Base-by-base conservation (phyloP, 2,797 vertebrate species). In the Leuciscus waleckii region DNA sequence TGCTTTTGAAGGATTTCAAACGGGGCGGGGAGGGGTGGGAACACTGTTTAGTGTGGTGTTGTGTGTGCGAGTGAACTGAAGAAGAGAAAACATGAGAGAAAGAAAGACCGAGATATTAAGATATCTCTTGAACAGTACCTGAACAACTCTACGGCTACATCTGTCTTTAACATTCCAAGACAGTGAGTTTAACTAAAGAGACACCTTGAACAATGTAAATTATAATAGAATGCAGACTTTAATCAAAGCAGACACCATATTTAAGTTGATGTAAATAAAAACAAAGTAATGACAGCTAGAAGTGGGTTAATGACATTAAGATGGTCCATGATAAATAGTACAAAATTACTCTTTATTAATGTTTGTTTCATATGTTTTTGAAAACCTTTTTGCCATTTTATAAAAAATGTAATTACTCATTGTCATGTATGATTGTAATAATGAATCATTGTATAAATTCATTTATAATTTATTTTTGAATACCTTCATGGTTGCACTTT, bases 1-100 rank as follows among this genome's bases (percentile, higher is more conserved):
- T 95, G 94, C 93, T 93, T 90, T 92, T 90, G 84, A 91, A 82
- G 89, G 93, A 93, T 91, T 93, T 92, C 91, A 93, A 92, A 95
- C 92, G 92, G 89, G 89, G 93, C 88, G 93, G 67, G 76, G 51
- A 74, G 70, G 82, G 80, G 65, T 92, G 85, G 65, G 68, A 65
- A 71, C 58, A 63, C 17, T 76, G 19, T 81, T 79, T 85, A 32
- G 39, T 41, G 91, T 92, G 92, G 91, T 90, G 86, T 87, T 74
- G 89, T 88, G 81, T 84, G 87, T 87, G 75, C 26, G 81, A 39
- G 87, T 88, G 51, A 91, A 73, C 73, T 35, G 63, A 49, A 17
- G 8, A 73, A 21, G 37, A 73, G 26, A 51, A 68, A 77, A 23
- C n/a, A 92, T 8, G 91, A 89, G 89, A 93, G 89, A 93, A 92